Evolutionary conservation across 2,797 vertebrate species (phyloP).

Genomic region (Esox masquinongy): DNA sequence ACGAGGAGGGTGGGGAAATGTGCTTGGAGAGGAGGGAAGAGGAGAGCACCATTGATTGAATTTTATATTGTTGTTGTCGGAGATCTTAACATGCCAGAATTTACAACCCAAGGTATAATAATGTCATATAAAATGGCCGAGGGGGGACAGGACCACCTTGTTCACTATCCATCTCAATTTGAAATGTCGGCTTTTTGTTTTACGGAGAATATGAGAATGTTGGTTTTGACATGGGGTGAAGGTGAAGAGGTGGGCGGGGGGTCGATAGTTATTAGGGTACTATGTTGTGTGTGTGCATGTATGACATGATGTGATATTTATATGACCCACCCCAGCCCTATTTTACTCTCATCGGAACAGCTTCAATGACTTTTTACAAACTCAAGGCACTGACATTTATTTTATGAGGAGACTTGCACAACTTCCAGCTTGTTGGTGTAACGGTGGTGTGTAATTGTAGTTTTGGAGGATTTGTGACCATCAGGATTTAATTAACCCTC

Average conservation of each 20-base stretch:
- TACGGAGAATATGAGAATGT: constrained; percentile 70
- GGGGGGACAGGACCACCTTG: constrained; percentile 53
- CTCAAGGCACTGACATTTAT: too few relatives aligned
- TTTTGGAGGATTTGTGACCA: too few relatives aligned
- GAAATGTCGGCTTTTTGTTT: constrained; percentile 52
- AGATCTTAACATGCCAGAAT: constrained; percentile 83
- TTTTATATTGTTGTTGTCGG: constrained; percentile 81
- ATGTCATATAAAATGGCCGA: constrained; percentile 83
- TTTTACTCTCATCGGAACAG: neutral
- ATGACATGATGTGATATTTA: constrained; percentile 64
- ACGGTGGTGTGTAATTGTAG: too few relatives aligned
- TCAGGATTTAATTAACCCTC: too few relatives aligned
- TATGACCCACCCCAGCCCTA: constrained; percentile 28
- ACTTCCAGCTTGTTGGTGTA: too few relatives aligned
- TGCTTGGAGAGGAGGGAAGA: constrained; percentile 18
- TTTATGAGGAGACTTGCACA: too few relatives aligned
- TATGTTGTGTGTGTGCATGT: constrained; percentile 31
- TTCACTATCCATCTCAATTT: constrained; percentile 52
- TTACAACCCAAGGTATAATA: constrained; percentile 82
- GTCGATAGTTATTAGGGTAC: constrained; percentile 72
- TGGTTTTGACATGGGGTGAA: constrained; percentile 66
- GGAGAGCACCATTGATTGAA: constrained; percentile 78
- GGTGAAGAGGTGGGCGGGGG: constrained; percentile 30
- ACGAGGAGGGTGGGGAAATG: neutral
- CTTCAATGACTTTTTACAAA: too few relatives aligned